Evolutionary conservation across 2,113 vertebrate genomes (phyloP).

Genomic region (cat (Felis catus)): F.catus_Fca126_mat1.0 CM031416.1:55144001-55144500

Average conservation of each 20-base stretch:
- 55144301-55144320: not conserved
- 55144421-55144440: not conserved
- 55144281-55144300: no score
- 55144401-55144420: not conserved
- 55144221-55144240: not conserved
- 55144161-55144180: conserved; percentile 71
- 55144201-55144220: not conserved
- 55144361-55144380: accelerated
- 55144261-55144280: not conserved
- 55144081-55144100: conserved; percentile 77
- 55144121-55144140: conserved; percentile 81
- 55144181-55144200: conserved; percentile 38
- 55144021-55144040: conserved; percentile 86
- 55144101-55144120: conserved; percentile 84
- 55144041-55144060: conserved; percentile 86
- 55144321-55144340: not conserved
- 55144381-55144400: not conserved
- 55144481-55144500: not conserved
- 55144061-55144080: conserved; percentile 80
- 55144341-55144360: no score
- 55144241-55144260: no score
- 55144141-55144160: conserved; percentile 79
- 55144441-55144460: not conserved
- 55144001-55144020: conserved; percentile 80
- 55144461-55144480: not conserved